These are phyloP conservation scores for Xiphorhynchus elegans DNA, from an alignment of 2,113 vertebrate species.

Conservation along the genomic window DNA sequence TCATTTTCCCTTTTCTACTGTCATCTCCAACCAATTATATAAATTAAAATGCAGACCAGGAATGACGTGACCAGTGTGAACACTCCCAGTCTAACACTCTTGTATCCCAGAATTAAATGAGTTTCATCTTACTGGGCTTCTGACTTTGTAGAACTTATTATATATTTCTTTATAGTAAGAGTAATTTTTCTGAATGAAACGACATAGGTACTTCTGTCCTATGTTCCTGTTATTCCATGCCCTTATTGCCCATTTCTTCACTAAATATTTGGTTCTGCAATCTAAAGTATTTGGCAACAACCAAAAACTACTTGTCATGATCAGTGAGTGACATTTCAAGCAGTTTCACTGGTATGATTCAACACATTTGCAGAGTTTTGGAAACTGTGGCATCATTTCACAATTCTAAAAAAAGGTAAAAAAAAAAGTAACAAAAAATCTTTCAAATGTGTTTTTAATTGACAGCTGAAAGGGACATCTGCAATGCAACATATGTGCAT, in stretches of 20 bases:
- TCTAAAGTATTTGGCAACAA: background rate
- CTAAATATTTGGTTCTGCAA: background rate
- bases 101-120: background rate
- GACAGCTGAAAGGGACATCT: slow-evolving; percentile 32
- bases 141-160: background rate
- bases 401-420: background rate
- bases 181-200: background rate
- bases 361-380: background rate
- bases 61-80: rapidly evolving
- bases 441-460: slow-evolving; percentile 7
- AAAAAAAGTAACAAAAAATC: background rate
- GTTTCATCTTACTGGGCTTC: background rate
- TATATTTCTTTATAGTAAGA: background rate
- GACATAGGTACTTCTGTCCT: background rate
- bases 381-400: background rate
- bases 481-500: background rate
- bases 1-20: background rate
- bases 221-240: background rate
- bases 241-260: background rate
- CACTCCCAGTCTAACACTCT: background rate
- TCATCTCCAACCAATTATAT: background rate
- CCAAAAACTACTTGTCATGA: background rate
- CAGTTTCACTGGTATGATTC: background rate
- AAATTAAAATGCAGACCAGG: background rate
- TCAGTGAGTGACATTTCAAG: background rate